These are phyloP conservation scores for Larimichthys crocea DNA, from an alignment of 2,113 vertebrate genomes.

Conservation along the genomic window DNA sequence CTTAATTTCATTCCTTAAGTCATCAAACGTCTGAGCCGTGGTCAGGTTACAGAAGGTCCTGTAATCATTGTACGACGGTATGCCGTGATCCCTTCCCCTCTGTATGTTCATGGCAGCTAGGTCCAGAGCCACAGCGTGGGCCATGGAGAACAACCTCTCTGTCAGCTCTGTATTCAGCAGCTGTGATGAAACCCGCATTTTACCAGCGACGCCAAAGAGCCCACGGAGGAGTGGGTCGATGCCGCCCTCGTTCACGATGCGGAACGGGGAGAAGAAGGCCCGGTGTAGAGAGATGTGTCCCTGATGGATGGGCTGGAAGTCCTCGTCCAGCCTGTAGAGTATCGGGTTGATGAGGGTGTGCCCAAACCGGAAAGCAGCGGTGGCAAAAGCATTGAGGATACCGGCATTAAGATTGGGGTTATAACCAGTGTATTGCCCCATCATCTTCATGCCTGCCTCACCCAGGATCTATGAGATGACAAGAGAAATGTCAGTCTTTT, in stretches of 20 bases:
- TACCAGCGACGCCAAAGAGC: constrained; percentile 93
- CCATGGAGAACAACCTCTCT: constrained; percentile 97
- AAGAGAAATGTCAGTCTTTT: not conserved
- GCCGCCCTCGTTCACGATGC: constrained; percentile 97
- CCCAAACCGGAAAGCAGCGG: constrained; percentile 97
- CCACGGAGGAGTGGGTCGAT: constrained; percentile 97
- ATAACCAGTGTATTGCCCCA: constrained; percentile 91
- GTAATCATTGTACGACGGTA: constrained; percentile 97
- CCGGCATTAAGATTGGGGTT: constrained; percentile 93
- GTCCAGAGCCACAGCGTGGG: constrained; percentile 94
- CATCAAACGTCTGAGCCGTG: constrained; percentile 91
- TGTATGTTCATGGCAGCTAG: constrained; percentile 98
- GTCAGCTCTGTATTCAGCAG: constrained; percentile 97
- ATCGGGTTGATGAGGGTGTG: constrained; percentile 97
- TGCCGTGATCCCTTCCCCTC: constrained; percentile 95
- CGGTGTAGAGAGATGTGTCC: constrained; percentile 95
- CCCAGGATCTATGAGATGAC: constrained; percentile 86
- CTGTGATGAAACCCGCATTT: constrained; percentile 95
- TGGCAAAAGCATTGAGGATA: constrained; percentile 94
- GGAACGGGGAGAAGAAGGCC: constrained; percentile 97
- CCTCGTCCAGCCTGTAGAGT: constrained; percentile 91
- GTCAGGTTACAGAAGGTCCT: constrained; percentile 96
- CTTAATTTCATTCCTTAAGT: constrained; percentile 95
- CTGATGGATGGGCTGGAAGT: constrained; percentile 92
- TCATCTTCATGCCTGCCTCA: constrained; percentile 91